phyloP scores from a whole-genome alignment of 2,888 invertebrate genomes.

The Sinelater perroti region DNA sequence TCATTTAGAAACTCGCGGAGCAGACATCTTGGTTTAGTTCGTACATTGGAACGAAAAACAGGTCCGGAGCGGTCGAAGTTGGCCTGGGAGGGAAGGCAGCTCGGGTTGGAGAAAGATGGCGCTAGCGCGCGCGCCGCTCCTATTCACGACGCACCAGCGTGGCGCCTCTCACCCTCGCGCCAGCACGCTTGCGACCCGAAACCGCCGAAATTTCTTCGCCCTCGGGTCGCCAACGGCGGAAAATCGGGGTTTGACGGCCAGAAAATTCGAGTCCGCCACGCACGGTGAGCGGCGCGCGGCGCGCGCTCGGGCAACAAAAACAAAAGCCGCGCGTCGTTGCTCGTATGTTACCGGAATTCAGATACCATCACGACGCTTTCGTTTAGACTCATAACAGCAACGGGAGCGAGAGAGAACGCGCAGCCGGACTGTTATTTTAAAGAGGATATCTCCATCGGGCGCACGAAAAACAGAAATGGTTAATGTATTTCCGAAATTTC shows the following conservation, averaged over 20 bases:
- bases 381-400: slow-evolving; percentile 43
- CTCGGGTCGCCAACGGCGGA: too few species aligned
- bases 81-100: slow-evolving; percentile 57
- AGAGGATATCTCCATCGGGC: slow-evolving; percentile 51
- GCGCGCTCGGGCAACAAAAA: slow-evolving; percentile 22
- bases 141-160: slow-evolving; percentile 48
- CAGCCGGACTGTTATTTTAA: slow-evolving; percentile 57
- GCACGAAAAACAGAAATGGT: slow-evolving; percentile 40
- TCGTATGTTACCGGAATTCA: slow-evolving; percentile 13
- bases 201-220: too few species aligned
- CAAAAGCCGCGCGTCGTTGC: slow-evolving; percentile 19
- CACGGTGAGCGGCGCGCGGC: too few species aligned
- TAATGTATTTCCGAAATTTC: slow-evolving; percentile 40
- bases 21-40: slow-evolving; percentile 60
- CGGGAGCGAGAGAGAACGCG: slow-evolving; percentile 49
- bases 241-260: too few species aligned
- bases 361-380: slow-evolving; percentile 47
- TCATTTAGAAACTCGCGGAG: slow-evolving; percentile 55
- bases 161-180: not conserved
- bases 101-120: slow-evolving; percentile 50
- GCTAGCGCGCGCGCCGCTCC: slow-evolving; percentile 35
- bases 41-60: slow-evolving; percentile 59
- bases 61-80: slow-evolving; percentile 63
- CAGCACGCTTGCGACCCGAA: too few species aligned
- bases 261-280: too few species aligned